Evolutionary conservation across 1,140 invertebrate genomes (phyloP).

Genomic region (Orius insidiosus): DNA sequence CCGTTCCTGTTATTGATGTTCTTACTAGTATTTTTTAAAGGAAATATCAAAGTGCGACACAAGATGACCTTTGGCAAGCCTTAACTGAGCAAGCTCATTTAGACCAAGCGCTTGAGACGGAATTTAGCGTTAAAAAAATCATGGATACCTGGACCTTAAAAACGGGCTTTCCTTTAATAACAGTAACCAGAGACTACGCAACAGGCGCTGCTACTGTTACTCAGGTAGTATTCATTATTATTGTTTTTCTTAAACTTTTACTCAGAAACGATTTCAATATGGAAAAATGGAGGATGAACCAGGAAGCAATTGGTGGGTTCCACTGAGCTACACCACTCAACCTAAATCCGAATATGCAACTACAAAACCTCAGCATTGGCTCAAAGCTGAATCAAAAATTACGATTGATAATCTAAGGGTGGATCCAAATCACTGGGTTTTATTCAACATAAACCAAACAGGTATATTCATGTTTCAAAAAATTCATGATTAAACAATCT

Average conservation of each 20-base stretch:
- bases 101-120: slow-evolving; percentile 36
- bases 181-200: slow-evolving; percentile 46
- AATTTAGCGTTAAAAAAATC: slow-evolving; percentile 49
- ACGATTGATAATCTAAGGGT: slow-evolving; percentile 24
- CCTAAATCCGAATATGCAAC: slow-evolving; percentile 39
- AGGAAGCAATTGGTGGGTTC: slow-evolving; percentile 52
- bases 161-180: slow-evolving; percentile 70
- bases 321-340: slow-evolving; percentile 57
- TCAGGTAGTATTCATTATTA: slow-evolving; percentile 33
- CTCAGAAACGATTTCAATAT: slow-evolving; percentile 9
- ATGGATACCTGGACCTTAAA: slow-evolving; percentile 87
- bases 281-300: background rate
- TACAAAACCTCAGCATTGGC: slow-evolving; percentile 53
- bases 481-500: too few species aligned
- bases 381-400: slow-evolving; percentile 31
- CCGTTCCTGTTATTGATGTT: slow-evolving; percentile 3
- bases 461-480: too few species aligned
- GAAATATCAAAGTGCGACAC: slow-evolving; percentile 58
- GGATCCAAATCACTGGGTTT: slow-evolving; percentile 45
- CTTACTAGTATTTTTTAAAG: slow-evolving; percentile 23
- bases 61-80: slow-evolving; percentile 70
- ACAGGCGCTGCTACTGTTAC: slow-evolving; percentile 33
- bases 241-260: slow-evolving; percentile 3
- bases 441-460: slow-evolving; percentile 63
- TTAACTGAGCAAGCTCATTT: slow-evolving; percentile 53